These are phyloP conservation scores for Eledona agricola DNA, from an alignment of 2,888 invertebrate genomes.

Conservation along the genomic window DNA sequence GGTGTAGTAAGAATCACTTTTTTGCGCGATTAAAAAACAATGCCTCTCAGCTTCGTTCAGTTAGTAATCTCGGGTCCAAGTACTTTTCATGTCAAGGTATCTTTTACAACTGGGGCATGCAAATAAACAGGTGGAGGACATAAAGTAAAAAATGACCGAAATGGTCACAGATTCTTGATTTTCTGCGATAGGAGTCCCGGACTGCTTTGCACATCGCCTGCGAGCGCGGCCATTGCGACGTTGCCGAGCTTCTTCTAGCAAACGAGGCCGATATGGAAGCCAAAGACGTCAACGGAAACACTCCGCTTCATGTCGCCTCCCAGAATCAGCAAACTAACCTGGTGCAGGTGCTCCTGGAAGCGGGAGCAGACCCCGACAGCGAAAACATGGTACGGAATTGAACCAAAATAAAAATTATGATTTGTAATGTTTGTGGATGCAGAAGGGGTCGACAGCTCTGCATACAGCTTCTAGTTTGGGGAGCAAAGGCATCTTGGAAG, in stretches of 20 bases:
- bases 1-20: too few relatives aligned
- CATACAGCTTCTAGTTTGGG: constrained; percentile 77
- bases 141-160: too few relatives aligned
- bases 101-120: too few relatives aligned
- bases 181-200: constrained; percentile 65
- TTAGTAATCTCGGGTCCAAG: too few relatives aligned
- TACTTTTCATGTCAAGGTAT: too few relatives aligned
- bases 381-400: constrained; percentile 61
- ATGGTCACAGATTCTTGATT: too few relatives aligned
- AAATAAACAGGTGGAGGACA: too few relatives aligned
- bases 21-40: too few relatives aligned
- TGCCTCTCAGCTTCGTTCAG: too few relatives aligned
- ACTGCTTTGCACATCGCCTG: constrained; percentile 78
- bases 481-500: constrained; percentile 74
- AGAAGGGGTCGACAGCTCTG: constrained; percentile 75
- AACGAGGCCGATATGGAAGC: constrained; percentile 74
- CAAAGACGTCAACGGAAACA: constrained; percentile 75
- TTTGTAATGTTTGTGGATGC: constrained; percentile 46
- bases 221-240: constrained; percentile 71
- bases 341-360: constrained; percentile 74
- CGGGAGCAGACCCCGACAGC: constrained; percentile 71
- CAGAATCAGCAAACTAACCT: constrained; percentile 78
- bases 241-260: constrained; percentile 67
- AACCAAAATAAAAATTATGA: neutral
- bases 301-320: constrained; percentile 80